Percentiles rank a stretch among this genome's conserved stretches.
phyloP scores from a whole-genome alignment of 2,888 invertebrate genomes.

The Mechanitis mazaeus region DNA sequence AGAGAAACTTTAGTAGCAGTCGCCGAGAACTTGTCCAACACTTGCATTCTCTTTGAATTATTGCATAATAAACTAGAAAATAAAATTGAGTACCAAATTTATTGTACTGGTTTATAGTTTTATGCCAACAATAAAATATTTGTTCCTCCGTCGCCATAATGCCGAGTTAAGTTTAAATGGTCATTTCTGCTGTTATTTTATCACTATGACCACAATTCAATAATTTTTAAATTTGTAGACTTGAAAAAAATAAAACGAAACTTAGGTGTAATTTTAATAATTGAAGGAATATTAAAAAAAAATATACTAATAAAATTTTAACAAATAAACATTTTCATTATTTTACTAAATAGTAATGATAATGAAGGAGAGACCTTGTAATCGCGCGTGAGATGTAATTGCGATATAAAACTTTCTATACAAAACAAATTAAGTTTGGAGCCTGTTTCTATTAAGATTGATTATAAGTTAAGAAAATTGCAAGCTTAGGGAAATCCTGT shows the following conservation, averaged over 20 bases:
- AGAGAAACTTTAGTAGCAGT: conserved; percentile 37
- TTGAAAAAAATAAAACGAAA: too few species aligned
- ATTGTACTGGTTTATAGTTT: conserved; percentile 53
- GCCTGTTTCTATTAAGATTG: conserved; percentile 4
- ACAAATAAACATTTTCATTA: background rate
- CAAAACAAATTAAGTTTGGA: conserved; percentile 2
- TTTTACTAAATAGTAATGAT: background rate
- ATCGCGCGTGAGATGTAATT: too few species aligned
- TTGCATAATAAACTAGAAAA: conserved; percentile 56
- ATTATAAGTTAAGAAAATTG: conserved; percentile 7
- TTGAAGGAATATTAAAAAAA: too few species aligned
- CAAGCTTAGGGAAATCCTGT: conserved; percentile 3
- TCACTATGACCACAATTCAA: too few species aligned
- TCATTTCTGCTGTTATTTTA: too few species aligned
- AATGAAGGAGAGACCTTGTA: background rate
- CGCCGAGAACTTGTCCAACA: conserved; percentile 49
- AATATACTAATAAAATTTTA: background rate
- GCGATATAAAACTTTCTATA: background rate
- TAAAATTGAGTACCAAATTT: conserved; percentile 54
- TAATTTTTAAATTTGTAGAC: too few species aligned
- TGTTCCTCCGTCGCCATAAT: conserved; percentile 10
- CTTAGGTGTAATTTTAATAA: too few species aligned
- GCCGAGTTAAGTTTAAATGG: too few species aligned
- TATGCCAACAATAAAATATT: conserved; percentile 55
- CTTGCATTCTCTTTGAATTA: conserved; percentile 64